Evolutionary conservation across 2,888 invertebrate species (phyloP).

Genomic region (Zygaena filipendulae): DNA sequence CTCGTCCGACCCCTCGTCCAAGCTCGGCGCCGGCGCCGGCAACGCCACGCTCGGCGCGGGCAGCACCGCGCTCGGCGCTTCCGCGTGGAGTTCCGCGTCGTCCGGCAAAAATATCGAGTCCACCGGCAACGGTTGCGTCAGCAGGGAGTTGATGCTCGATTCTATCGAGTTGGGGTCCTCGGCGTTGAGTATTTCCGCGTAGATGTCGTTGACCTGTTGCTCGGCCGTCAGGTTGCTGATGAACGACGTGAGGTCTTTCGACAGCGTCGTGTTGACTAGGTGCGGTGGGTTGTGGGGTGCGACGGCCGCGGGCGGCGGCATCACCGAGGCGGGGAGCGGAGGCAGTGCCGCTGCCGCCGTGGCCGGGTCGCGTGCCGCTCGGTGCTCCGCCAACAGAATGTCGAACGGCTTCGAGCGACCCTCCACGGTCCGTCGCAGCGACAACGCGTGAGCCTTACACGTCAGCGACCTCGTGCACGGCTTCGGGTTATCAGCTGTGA

Average conservation of each 20-base stretch:
- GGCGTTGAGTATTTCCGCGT: constrained; percentile 41
- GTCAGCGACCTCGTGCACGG: constrained; percentile 85
- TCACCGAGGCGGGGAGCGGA: constrained; percentile 17
- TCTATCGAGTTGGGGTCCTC: constrained; percentile 43
- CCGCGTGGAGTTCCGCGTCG: constrained; percentile 31
- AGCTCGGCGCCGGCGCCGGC: constrained; percentile 21
- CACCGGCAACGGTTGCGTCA: constrained; percentile 37
- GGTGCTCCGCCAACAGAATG: constrained; percentile 77
- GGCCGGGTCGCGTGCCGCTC: constrained; percentile 70
- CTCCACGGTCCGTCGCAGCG: constrained; percentile 74
- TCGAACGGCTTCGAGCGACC: constrained; percentile 81
- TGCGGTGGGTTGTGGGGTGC: constrained; percentile 33
- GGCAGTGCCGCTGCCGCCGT: constrained; percentile 17
- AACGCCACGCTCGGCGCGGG: constrained; percentile 30
- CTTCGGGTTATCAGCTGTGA: constrained; percentile 73
- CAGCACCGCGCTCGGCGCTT: constrained; percentile 17
- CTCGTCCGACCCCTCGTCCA: constrained; percentile 26
- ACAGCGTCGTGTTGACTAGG: constrained; percentile 44
- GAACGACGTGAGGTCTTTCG: constrained; percentile 43
- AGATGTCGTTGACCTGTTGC: constrained; percentile 52
- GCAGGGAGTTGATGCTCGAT: constrained; percentile 40
- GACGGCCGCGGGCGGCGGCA: constrained; percentile 18
- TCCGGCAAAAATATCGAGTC: constrained; percentile 41
- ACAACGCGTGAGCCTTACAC: constrained; percentile 75
- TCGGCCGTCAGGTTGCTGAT: constrained; percentile 46